Evolutionary conservation across 1,140 invertebrate genomes (phyloP).

Genomic region (Gryllus bimaculatus): DNA sequence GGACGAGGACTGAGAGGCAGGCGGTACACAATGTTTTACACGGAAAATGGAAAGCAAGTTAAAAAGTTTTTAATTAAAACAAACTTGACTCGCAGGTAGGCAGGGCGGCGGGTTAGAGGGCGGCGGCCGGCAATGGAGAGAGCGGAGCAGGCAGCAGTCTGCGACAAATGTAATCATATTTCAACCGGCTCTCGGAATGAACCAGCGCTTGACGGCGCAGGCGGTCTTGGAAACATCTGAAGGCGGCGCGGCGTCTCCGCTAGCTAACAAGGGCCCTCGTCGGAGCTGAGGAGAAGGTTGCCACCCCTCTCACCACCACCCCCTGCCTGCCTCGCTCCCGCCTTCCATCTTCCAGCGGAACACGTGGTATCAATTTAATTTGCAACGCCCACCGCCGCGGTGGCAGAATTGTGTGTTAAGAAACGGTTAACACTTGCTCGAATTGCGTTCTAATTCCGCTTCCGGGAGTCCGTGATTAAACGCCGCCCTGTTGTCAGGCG

Average conservation of each 20-base stretch:
- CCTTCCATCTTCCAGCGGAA: neutral
- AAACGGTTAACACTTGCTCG: neutral
- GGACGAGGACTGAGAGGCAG: too few species aligned
- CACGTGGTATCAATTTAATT: constrained; percentile 1
- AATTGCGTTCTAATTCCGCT: neutral
- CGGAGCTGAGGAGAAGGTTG: neutral
- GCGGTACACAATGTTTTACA: neutral
- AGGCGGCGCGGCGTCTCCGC: neutral
- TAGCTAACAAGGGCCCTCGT: too few species aligned
- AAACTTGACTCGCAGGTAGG: neutral
- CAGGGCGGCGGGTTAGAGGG: neutral
- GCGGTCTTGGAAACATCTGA: neutral
- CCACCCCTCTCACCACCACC: too few species aligned
- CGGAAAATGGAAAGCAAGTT: neutral
- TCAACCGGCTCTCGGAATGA: neutral
- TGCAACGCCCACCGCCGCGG: neutral
- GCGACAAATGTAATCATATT: constrained; percentile 1
- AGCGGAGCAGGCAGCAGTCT: neutral
- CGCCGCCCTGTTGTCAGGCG: neutral
- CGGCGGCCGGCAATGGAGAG: too few species aligned
- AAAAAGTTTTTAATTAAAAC: constrained; percentile 6
- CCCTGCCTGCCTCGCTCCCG: neutral
- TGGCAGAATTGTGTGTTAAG: neutral
- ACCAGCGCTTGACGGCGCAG: neutral
- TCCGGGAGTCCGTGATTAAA: neutral